phyloP scores from a whole-genome alignment of 2,888 invertebrate species.

The Seira sanloemensis region DNA sequence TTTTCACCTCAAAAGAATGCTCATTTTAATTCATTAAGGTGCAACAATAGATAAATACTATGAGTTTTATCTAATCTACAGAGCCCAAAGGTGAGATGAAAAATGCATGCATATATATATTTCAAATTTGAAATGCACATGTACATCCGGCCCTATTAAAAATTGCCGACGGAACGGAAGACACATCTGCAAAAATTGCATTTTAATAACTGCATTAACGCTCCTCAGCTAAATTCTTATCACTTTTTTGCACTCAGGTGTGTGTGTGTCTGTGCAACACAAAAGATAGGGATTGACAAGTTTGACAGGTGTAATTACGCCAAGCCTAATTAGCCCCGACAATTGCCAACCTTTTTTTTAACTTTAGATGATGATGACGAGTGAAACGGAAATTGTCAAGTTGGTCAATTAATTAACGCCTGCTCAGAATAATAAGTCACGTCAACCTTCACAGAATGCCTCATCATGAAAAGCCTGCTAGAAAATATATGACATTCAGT shows the following conservation, averaged over 20 bases:
- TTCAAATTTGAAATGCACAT: not conserved
- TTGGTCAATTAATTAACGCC: slow-evolving; percentile 52
- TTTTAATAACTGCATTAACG: not conserved
- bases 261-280: not conserved
- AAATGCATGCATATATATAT: not conserved
- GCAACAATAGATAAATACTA: not conserved
- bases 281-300: slow-evolving; percentile 43
- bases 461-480: not conserved
- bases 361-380: slow-evolving; percentile 39
- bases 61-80: not conserved
- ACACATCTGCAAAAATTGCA: not conserved
- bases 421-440: slow-evolving; percentile 5
- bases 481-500: too few species aligned
- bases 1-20: not conserved
- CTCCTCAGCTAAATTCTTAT: not conserved
- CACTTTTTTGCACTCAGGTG: not conserved
- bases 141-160: not conserved
- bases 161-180: not conserved
- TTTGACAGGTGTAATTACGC: slow-evolving; percentile 52
- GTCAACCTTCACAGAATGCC: not conserved
- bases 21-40: not conserved
- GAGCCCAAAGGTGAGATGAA: not conserved
- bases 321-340: slow-evolving; percentile 37
- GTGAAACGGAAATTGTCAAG: slow-evolving; percentile 54
- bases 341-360: not conserved